Evolutionary conservation across 2,797 vertebrate genomes (phyloP).

Genomic region (Eurystomus glaucurus): DNA sequence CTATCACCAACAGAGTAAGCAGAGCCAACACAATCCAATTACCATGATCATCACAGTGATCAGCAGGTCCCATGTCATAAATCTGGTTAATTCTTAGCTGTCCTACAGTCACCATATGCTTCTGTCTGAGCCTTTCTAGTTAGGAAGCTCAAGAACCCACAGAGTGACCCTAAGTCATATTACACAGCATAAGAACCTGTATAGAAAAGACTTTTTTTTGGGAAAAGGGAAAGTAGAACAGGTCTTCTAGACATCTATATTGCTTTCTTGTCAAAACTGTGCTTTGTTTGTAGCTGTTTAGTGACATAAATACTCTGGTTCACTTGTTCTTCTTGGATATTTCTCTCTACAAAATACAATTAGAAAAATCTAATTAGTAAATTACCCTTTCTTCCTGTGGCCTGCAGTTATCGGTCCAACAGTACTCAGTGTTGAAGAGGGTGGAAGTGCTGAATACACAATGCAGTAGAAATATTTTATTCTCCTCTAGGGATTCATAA

Average conservation of each 20-base stretch:
- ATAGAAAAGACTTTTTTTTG: fast-evolving
- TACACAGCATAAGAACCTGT: not conserved
- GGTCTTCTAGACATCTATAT: not conserved
- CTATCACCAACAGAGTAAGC: not conserved
- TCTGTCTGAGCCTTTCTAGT: not conserved
- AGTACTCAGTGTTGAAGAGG: not conserved
- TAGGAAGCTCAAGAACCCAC: not conserved
- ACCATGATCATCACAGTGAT: not conserved
- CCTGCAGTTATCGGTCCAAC: not conserved
- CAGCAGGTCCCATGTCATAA: not conserved
- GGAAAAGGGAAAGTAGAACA: not conserved
- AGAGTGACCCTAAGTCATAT: not conserved
- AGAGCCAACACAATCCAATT: not conserved
- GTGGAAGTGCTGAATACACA: conserved; percentile 18
- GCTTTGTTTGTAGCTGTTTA: not conserved
- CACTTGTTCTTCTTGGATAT: not conserved
- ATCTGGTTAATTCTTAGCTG: not conserved
- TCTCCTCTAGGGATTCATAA: conserved; percentile 27
- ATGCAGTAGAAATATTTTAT: conserved; percentile 38
- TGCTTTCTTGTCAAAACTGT: not conserved
- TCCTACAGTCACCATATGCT: not conserved
- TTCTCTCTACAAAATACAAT: not conserved
- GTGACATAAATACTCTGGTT: not conserved
- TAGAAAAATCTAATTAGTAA: conserved; percentile 31
- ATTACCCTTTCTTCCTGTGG: not conserved